Evolutionary conservation across 2,797 vertebrate species (phyloP).

Genomic region (Heliangelus exortis): DNA sequence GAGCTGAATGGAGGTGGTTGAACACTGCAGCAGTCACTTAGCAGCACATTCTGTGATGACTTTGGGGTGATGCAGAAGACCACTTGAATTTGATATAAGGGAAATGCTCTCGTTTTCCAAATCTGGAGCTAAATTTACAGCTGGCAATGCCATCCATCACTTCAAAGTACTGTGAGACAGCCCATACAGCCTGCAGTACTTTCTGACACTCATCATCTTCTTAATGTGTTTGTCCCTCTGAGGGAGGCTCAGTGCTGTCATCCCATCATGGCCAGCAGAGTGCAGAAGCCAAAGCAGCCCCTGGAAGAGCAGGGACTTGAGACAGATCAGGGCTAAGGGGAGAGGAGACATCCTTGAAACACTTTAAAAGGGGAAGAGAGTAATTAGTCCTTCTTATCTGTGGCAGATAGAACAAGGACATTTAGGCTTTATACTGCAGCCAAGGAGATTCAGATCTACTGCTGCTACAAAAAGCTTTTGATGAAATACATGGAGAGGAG

Average conservation of each 20-base stretch:
- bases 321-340: not conserved
- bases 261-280: not conserved
- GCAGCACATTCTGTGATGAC: not conserved
- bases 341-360: not conserved
- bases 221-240: not conserved
- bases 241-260: not conserved
- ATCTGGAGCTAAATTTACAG: not conserved
- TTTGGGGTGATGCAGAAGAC: not conserved
- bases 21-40: not conserved
- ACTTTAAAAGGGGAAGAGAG: not conserved
- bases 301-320: not conserved
- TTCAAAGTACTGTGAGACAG: not conserved
- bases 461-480: not conserved
- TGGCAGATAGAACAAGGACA: not conserved
- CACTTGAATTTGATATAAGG: not conserved
- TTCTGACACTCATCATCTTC: not conserved
- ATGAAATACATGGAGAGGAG: not conserved
- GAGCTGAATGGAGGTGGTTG: not conserved
- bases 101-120: not conserved
- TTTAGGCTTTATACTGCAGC: not conserved
- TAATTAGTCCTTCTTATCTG: not conserved
- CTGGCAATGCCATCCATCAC: not conserved
- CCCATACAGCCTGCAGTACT: not conserved
- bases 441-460: not conserved
- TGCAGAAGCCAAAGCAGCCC: not conserved